Evolutionary conservation across 2,888 invertebrate genomes (phyloP).

Genomic region (Agrochola litura): DNA sequence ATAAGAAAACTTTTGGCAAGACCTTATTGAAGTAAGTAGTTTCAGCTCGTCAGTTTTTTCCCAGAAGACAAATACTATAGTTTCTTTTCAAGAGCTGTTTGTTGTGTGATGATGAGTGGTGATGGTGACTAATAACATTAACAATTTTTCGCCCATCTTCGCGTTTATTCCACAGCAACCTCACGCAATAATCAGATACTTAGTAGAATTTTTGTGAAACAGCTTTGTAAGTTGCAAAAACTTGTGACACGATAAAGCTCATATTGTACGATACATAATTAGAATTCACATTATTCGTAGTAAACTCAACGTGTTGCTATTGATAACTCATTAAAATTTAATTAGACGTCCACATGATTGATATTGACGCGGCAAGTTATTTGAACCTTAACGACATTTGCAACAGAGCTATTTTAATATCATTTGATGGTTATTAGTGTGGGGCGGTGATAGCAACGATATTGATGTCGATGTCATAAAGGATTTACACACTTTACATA

Average conservation of each 20-base stretch:
- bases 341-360: conserved; percentile 60
- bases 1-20: background rate
- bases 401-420: conserved; percentile 52
- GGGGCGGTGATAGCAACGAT: conserved; percentile 5
- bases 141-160: background rate
- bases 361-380: conserved; percentile 45
- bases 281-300: conserved; percentile 41
- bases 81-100: background rate
- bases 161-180: background rate
- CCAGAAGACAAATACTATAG: background rate
- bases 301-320: conserved; percentile 23
- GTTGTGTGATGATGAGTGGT: background rate
- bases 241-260: conserved; percentile 28
- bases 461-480: conserved; percentile 9
- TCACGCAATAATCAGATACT: background rate
- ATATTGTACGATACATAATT: conserved; percentile 35
- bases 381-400: conserved; percentile 56
- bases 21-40: background rate
- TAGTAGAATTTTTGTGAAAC: background rate
- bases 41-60: background rate
- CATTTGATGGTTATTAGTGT: conserved; percentile 24
- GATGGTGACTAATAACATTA: background rate
- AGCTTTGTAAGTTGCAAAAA: conserved; percentile 7
- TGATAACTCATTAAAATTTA: conserved; percentile 36
- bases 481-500: background rate